Base-by-base conservation (phyloP, 2,113 vertebrate species). In the Ahaetulla prasina region DNA sequence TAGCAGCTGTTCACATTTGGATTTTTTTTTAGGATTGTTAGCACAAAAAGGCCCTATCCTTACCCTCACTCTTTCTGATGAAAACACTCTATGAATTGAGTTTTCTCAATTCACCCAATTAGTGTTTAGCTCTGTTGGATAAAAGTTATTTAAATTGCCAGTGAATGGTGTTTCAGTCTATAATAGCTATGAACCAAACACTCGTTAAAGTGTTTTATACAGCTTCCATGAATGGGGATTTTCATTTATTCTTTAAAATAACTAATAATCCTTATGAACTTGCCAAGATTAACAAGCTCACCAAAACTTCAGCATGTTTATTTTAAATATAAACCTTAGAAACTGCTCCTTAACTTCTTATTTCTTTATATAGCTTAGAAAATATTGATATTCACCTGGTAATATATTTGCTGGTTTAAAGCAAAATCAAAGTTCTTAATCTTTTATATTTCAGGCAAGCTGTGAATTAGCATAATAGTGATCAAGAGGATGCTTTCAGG, bases 1-100 rank as follows among this genome's bases (percentile, higher is more conserved):
- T 90, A 92, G 87, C 96, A 97, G 96, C 95, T 96, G 95, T 94
- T 96, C 95, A 93, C 84, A 92, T 95, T 94, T 92, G 12, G 49
- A 12, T 94, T 8, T 94, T 80, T 80, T 80, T 80, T 43, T 8
- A 88, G 86, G 87, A 84, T 50, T 95, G 89, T 95, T 96, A 96
- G 85, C 86, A 27, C 55, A 86, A 16, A 93, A 84, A 91, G 94
- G 91, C 27, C 87, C 88, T 30, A 2, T 80, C 88, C 55, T 85
- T 93, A n/a, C 47, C 88, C 63, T 16, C 11, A 35, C 4, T 93
- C 89, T 93, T 52, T 18, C 50, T 50, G 91, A 93, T 87, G 45
- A 95, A 95, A 94, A 94, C 23, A 27, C 57, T 74, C 11, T 47
- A 93, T 91, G 1, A 54, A 55, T 87, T 90, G 68, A 80, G 8